A percentile compares a stretch with the other conserved stretches of the same genome.
Conservation (phyloP, 1,140 invertebrate species). For the Drosophila ironensis region DNA sequence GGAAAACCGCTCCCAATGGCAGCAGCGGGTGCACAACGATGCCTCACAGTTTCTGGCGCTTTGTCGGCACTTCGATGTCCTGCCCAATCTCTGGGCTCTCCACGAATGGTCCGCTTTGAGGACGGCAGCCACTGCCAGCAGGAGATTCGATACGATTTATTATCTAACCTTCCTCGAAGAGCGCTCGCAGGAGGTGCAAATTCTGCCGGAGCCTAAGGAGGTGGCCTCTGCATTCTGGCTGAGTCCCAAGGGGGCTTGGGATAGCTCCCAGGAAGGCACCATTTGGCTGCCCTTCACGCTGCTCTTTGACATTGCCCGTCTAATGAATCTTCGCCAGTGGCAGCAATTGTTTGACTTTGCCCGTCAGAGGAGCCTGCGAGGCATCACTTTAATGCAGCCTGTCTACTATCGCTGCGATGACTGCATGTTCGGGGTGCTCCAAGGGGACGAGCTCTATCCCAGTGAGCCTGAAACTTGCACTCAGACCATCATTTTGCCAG, state of each 20-base stretch:
- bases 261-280: conserved; percentile 85
- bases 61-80: conserved; percentile 87
- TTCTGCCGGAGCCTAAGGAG: conserved; percentile 59
- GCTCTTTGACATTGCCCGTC: conserved; percentile 82
- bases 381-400: conserved; percentile 82
- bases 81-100: conserved; percentile 91
- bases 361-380: conserved; percentile 54
- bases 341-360: conserved; percentile 75
- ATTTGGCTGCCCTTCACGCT: conserved; percentile 85
- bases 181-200: conserved; percentile 12
- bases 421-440: conserved; percentile 72
- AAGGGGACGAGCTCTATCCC: conserved; percentile 81
- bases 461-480: conserved; percentile 40
- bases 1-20: conserved; percentile 63
- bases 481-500: conserved; percentile 32
- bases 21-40: conserved; percentile 85
- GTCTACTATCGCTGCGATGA: conserved; percentile 81
- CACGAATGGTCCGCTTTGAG: conserved; percentile 94
- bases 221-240: conserved; percentile 54
- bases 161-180: conserved; percentile 86
- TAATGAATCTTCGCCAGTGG: conserved; percentile 81
- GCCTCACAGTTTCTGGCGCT: conserved; percentile 88
- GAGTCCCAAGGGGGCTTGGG: conserved; percentile 61
- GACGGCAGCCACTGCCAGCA: conserved; percentile 84
- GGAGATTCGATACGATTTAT: conserved; percentile 90